Evolutionary conservation across 2,888 invertebrate species (phyloP), one percentile per base, ranked within the genome.

Genomic region (Epinotia demarniana): DNA sequence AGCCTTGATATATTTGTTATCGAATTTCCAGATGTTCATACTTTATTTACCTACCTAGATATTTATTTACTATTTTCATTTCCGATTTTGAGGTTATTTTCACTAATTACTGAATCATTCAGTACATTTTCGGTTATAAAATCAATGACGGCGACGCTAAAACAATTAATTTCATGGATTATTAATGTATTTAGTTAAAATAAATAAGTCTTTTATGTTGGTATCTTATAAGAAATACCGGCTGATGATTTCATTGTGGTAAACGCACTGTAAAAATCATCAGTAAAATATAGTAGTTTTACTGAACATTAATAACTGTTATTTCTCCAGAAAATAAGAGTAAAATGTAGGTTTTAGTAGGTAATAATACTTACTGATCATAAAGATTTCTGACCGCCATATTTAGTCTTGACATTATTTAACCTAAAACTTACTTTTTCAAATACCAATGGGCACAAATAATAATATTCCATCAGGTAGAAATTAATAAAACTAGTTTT

Each of bases 171-270:
- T 18, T 61, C 9, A 33, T 8, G 9, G 5, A 16, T 16, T 9
- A n/a, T 16, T 33, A 16, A 61, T 23, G 1, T 33, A 13, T 61
- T 61, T 61, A 1, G 33, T 2, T 8, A 13, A 8, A 23, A 27
- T 33, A 16, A 6, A 60, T 16, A 6, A 16, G 13, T 70, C 39
- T 6, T 64, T 18, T 70, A 19, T 53, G 9, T 19, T n/a, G 43
- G 9, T 23, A 66, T 71, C 75, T 60, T 64, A 75, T 75, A 43
- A 64, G 75, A 74, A 62, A 63, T 58, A 27, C 6, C 3, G 11
- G 33, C 8, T 27, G 66, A 4, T 27, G 27, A 33, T 6, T 67
- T 5, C 16, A 39, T 9, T 39, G 9, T 9, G 39, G 2, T 39
- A 39, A 39, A 39, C 33, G 1, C 6, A 33, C 8, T 0, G 6